Conservation (phyloP, 2,888 invertebrate genomes). For the Laothoe populi region DNA sequence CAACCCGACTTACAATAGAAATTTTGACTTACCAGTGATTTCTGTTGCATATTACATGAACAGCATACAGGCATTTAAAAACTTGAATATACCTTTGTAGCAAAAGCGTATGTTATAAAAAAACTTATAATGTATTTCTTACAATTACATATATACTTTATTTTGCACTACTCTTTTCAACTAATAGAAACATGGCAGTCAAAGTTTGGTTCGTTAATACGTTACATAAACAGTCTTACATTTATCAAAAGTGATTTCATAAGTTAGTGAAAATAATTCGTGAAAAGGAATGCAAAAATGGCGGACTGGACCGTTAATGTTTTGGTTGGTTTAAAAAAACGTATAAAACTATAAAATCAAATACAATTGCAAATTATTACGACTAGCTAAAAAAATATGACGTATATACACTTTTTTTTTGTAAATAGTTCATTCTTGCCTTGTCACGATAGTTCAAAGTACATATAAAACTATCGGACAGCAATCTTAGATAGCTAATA, state of each 20-base stretch:
- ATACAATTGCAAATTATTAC: constrained; percentile 42
- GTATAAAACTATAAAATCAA: constrained; percentile 39
- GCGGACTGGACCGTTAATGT: constrained; percentile 33
- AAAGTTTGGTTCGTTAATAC: constrained; percentile 23
- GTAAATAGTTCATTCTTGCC: constrained; percentile 47
- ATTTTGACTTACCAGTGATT: no score
- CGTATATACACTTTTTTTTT: constrained; percentile 70
- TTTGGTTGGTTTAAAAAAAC: constrained; percentile 36
- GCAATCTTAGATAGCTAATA: not conserved
- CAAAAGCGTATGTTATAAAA: not conserved
- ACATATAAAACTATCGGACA: constrained; percentile 6
- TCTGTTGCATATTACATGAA: not conserved
- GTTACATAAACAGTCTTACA: constrained; percentile 25
- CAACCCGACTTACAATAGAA: no score
- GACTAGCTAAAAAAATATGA: constrained; percentile 64
- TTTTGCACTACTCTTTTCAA: constrained; percentile 12
- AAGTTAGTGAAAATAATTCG: constrained; percentile 12
- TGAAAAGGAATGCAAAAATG: constrained; percentile 47
- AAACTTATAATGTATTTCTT: constrained; percentile 18
- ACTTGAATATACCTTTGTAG: not conserved
- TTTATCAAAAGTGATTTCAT: constrained; percentile 4
- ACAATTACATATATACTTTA: not conserved
- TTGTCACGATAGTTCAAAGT: not conserved
- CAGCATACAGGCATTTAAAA: not conserved
- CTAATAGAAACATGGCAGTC: constrained; percentile 22